phyloP scores from a whole-genome alignment of 2,113 vertebrate species.

The Motacilla alba region DNA sequence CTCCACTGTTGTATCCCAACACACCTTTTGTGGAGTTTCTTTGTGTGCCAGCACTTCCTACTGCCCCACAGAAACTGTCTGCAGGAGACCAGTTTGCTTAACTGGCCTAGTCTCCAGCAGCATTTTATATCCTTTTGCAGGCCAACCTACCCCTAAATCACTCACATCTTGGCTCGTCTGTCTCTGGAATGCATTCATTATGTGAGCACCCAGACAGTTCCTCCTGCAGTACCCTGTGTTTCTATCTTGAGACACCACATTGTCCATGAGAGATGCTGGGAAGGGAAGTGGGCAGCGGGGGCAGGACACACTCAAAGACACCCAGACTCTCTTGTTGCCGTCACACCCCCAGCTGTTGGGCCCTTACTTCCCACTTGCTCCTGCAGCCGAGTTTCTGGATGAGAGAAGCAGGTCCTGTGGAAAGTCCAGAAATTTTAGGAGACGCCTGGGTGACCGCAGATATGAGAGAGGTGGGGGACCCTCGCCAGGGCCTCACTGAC shows the following conservation, averaged over 20 bases:
- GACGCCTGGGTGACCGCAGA: background rate
- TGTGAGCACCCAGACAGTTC: background rate
- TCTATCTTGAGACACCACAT: background rate
- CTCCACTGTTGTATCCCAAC: accelerated
- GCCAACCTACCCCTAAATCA: background rate
- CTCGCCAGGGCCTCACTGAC: accelerated
- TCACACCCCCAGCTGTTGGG: accelerated
- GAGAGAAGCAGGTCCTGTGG: background rate
- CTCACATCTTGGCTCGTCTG: background rate
- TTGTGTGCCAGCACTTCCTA: background rate
- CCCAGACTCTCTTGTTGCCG: no score
- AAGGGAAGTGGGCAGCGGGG: background rate
- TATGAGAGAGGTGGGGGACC: accelerated
- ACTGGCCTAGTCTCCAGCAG: background rate
- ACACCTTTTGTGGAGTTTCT: accelerated
- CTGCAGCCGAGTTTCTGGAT: background rate
- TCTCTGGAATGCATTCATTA: background rate
- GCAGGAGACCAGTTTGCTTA: background rate
- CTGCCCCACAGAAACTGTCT: background rate
- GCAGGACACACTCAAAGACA: background rate
- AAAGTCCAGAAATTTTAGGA: conserved; percentile 51
- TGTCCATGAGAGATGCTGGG: background rate
- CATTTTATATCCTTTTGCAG: background rate
- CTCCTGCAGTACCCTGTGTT: background rate
- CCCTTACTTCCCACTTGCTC: accelerated